A percentile compares a stretch with the other conserved stretches of the same genome.
These are phyloP conservation scores for Bombus difficillimus DNA, from an alignment of 1,140 invertebrate species.

Conservation along the genomic window DNA sequence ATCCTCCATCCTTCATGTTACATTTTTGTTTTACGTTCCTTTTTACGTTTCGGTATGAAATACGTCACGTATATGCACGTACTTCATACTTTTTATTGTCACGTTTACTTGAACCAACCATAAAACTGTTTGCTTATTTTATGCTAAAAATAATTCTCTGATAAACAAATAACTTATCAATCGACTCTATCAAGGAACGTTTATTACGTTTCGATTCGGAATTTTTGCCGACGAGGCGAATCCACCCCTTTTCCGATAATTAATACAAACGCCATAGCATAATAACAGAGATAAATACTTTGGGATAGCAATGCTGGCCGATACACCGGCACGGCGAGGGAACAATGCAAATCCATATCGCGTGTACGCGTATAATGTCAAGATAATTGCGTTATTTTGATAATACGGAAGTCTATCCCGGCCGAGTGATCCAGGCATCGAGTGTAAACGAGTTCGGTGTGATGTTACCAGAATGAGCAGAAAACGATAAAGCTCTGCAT, in stretches of 20 bases:
- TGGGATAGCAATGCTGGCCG: neutral
- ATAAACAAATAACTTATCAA: neutral
- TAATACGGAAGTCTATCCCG: conserved; percentile 26
- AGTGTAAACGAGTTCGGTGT: conserved; percentile 24
- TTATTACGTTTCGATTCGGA: neutral
- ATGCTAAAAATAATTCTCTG: neutral
- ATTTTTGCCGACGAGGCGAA: neutral
- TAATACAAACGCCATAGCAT: neutral
- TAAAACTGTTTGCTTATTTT: neutral
- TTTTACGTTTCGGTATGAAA: neutral
- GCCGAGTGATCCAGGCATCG: conserved; percentile 4
- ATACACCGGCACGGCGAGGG: too few relatives aligned
- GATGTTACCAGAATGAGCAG: conserved; percentile 7
- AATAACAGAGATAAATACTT: conserved; percentile 16
- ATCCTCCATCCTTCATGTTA: too few relatives aligned
- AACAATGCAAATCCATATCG: conserved; percentile 25
- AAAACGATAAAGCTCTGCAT: conserved; percentile 29
- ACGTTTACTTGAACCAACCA: too few relatives aligned
- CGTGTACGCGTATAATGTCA: conserved; percentile 18
- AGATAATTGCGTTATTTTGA: conserved; percentile 37
- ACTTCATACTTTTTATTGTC: too few relatives aligned
- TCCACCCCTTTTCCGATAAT: neutral
- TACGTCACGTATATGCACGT: neutral
- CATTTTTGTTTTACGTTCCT: neutral
- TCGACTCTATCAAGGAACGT: neutral